These are phyloP conservation scores for Drosophila lutescens DNA, from an alignment of 2,888 invertebrate species.

Conservation along the genomic window DNA sequence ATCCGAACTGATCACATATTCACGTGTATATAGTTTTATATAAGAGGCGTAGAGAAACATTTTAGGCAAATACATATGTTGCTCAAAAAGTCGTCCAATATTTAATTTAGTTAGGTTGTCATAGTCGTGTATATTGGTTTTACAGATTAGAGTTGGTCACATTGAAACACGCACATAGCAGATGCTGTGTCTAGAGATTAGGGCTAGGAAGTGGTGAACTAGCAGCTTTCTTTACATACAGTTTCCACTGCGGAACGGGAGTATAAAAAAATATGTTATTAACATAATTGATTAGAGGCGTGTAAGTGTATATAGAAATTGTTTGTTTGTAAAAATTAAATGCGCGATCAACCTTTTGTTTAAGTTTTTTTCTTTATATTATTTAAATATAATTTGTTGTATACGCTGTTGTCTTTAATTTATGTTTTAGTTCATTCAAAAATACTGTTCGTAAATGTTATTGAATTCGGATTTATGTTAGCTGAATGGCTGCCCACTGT, in stretches of 20 bases:
- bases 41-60: conserved; percentile 72
- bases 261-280: conserved; percentile 47
- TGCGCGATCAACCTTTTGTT: conserved; percentile 73
- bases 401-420: conserved; percentile 49
- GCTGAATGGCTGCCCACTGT: conserved; percentile 50
- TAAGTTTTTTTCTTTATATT: conserved; percentile 22
- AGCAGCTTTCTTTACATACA: conserved; percentile 19
- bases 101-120: conserved; percentile 43
- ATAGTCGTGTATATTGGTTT: conserved; percentile 24
- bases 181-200: conserved; percentile 12
- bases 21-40: conserved; percentile 36
- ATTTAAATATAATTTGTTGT: conserved; percentile 36
- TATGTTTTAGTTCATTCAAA: conserved; percentile 40
- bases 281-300: conserved; percentile 44
- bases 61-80: conserved; percentile 76
- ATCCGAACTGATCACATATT: conserved; percentile 22
- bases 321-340: conserved; percentile 62
- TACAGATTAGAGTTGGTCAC: conserved; percentile 42
- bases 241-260: conserved; percentile 7
- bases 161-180: conserved; percentile 32
- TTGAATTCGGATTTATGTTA: conserved; percentile 46
- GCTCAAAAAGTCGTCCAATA: conserved; percentile 71
- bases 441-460: conserved; percentile 74
- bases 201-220: conserved; percentile 10
- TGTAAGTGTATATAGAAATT: conserved; percentile 35